phyloP scores from a whole-genome alignment of 1,140 invertebrate species.

The Orchestia grillus region DNA sequence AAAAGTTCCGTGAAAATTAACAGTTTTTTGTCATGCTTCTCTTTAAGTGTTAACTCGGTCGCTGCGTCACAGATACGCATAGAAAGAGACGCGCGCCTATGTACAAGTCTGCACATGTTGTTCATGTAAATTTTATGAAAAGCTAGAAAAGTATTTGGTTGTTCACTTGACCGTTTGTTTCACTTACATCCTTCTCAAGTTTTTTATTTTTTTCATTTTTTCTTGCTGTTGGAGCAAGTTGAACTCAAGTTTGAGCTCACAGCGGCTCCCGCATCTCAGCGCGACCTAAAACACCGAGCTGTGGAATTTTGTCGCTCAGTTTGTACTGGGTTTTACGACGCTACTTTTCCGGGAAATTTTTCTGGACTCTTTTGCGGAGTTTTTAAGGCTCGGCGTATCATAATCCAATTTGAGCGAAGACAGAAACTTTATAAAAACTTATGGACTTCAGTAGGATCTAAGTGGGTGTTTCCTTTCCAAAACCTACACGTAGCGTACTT shows the following conservation, averaged over 20 bases:
- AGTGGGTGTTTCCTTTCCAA: neutral
- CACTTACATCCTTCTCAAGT: neutral
- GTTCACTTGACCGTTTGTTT: neutral
- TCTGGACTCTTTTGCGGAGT: neutral
- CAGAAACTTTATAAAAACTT: neutral
- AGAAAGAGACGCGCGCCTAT: too few species aligned
- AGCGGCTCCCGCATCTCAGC: neutral
- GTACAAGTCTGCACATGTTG: too few species aligned
- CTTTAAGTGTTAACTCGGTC: too few species aligned
- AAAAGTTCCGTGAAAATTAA: too few species aligned
- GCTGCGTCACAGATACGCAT: too few species aligned
- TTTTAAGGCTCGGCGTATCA: neutral
- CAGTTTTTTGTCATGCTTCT: too few species aligned
- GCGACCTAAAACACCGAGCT: neutral
- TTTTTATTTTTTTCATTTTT: neutral
- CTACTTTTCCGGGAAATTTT: neutral
- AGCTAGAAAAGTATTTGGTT: neutral
- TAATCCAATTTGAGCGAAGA: neutral
- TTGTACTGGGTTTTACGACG: neutral
- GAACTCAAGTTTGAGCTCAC: neutral
- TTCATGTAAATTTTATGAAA: neutral
- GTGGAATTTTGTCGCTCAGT: neutral
- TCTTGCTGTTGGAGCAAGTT: neutral
- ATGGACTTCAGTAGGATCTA: neutral
- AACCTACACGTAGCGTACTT: neutral